These are phyloP conservation scores for Aphelinus certus DNA, from an alignment of 1,140 invertebrate species.

Conservation along the genomic window DNA sequence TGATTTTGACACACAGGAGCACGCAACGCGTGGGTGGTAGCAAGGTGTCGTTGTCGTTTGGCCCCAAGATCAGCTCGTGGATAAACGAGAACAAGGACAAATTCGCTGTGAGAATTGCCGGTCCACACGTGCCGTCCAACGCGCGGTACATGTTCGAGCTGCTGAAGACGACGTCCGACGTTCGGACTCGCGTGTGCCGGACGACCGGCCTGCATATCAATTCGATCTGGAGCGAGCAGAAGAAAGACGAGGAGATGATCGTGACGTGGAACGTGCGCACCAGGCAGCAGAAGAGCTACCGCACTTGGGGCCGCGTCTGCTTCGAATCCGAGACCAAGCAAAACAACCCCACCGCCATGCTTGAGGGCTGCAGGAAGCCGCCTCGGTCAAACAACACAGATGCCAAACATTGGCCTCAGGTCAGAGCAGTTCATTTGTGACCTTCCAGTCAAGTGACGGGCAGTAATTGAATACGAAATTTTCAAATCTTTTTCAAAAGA, in stretches of 20 bases:
- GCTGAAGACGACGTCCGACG: slow-evolving; percentile 59
- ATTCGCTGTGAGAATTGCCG: slow-evolving; percentile 40
- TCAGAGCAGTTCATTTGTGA: background rate
- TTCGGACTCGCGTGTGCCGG: slow-evolving; percentile 62
- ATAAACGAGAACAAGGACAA: slow-evolving; percentile 39
- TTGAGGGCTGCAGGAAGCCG: slow-evolving; percentile 74
- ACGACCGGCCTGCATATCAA: slow-evolving; percentile 54
- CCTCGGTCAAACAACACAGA: slow-evolving; percentile 47
- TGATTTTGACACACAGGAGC: too few relatives aligned
- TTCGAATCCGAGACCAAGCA: slow-evolving; percentile 67
- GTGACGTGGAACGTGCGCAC: slow-evolving; percentile 48
- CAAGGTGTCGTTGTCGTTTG: slow-evolving; percentile 49
- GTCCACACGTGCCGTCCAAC: slow-evolving; percentile 50
- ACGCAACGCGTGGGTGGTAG: slow-evolving; percentile 34
- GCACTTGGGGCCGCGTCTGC: slow-evolving; percentile 76
- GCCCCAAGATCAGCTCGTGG: slow-evolving; percentile 48
- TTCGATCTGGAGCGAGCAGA: slow-evolving; percentile 41
- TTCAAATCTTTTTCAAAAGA: too few relatives aligned
- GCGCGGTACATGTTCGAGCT: slow-evolving; percentile 69
- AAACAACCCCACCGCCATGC: slow-evolving; percentile 68
- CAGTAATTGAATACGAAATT: too few relatives aligned
- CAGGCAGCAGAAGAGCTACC: slow-evolving; percentile 58
- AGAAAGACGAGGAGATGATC: slow-evolving; percentile 42
- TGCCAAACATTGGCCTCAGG: slow-evolving; percentile 26
- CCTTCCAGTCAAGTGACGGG: background rate